These are phyloP conservation scores for Typhlichthys eigenmanni DNA, from an alignment of 2,797 vertebrate species.

Conservation along the genomic window DNA sequence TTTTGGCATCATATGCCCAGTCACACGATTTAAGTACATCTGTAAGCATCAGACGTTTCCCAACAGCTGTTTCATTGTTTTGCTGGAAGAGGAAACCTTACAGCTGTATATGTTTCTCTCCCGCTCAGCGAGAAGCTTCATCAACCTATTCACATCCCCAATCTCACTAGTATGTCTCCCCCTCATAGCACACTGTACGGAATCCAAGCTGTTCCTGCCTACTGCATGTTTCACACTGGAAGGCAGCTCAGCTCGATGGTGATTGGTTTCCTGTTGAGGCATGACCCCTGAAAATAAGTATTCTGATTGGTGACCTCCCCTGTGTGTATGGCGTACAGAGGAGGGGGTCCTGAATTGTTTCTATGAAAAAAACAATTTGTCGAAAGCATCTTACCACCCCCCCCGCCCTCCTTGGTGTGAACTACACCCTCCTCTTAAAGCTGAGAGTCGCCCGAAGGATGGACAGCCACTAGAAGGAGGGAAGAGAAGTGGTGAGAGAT, in stretches of 20 bases:
- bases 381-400: too few species aligned
- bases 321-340: too few species aligned
- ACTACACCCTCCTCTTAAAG: too few species aligned
- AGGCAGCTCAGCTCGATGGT: conserved; percentile 7
- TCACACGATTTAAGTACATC: conserved; percentile 1
- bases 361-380: too few species aligned
- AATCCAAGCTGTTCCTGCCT: conserved; percentile 18
- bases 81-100: background rate
- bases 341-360: too few species aligned
- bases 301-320: too few species aligned
- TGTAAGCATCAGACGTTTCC: conserved; percentile 12
- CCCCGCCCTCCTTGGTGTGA: too few species aligned
- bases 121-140: background rate
- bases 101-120: conserved; percentile 5
- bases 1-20: conserved; percentile 9
- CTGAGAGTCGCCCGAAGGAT: background rate
- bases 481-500: conserved; percentile 22
- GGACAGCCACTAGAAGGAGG: background rate
- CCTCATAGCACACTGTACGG: too few species aligned
- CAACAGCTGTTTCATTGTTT: conserved; percentile 28
- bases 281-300: too few species aligned
- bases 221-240: conserved; percentile 32
- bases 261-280: background rate
- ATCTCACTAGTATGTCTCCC: background rate
- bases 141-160: conserved; percentile 13